These are phyloP conservation scores for Glyphotaelius pellucidus DNA, from an alignment of 2,888 invertebrate species.

Conservation along the genomic window DNA sequence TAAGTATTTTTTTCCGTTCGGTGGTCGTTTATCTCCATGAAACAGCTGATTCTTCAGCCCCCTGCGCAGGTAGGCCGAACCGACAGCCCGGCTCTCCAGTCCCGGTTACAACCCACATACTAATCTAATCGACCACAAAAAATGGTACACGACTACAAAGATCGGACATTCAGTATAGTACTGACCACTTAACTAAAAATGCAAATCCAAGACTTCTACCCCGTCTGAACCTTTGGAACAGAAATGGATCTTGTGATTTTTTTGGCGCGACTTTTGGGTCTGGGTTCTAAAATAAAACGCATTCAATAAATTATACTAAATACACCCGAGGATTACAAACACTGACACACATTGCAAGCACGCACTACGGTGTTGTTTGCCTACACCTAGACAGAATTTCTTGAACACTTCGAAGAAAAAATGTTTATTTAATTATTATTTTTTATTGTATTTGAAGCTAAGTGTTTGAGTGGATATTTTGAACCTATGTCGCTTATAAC, in stretches of 20 bases:
- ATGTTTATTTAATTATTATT: not conserved
- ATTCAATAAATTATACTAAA: not conserved
- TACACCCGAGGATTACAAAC: not conserved
- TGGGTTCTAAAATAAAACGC: not conserved
- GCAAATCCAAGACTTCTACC: not conserved
- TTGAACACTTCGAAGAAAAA: not conserved
- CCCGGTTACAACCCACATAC: not conserved
- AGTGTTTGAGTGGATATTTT: not conserved
- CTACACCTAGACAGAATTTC: not conserved
- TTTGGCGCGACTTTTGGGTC: not conserved
- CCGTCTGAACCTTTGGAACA: not conserved
- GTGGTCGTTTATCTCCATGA: not conserved
- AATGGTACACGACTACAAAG: not conserved
- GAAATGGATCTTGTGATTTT: not conserved
- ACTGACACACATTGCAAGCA: not conserved
- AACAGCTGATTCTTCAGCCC: not conserved
- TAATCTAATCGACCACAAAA: constrained; percentile 7
- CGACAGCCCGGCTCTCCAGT: not conserved
- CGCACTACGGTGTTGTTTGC: not conserved
- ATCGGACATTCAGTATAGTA: not conserved
- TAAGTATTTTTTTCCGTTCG: not conserved
- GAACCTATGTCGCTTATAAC: no score
- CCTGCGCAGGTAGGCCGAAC: not conserved
- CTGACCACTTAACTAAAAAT: not conserved
- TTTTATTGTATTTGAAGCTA: not conserved